Conservation (phyloP, 2,113 vertebrate genomes). For the Sula dactylatra region DNA sequence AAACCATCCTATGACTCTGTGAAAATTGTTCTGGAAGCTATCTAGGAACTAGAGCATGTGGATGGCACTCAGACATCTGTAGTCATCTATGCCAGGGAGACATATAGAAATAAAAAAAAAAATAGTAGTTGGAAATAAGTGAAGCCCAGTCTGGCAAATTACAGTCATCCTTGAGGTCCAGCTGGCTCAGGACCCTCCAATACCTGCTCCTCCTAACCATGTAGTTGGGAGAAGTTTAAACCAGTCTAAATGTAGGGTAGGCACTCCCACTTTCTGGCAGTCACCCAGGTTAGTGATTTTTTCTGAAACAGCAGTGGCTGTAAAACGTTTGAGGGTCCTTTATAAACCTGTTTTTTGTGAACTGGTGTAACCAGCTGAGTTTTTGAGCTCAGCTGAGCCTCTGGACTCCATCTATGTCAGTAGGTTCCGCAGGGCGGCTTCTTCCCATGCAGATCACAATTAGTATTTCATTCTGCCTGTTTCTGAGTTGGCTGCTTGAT, state of each 20-base stretch:
- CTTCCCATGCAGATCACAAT: neutral
- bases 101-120: neutral
- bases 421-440: neutral
- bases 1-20: neutral
- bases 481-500: neutral
- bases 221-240: accelerated
- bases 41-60: neutral
- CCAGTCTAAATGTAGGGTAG: accelerated
- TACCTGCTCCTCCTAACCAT: accelerated
- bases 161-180: too few relatives aligned
- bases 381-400: neutral
- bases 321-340: neutral
- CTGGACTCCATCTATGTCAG: neutral
- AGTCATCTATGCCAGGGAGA: neutral
- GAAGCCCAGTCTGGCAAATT: neutral
- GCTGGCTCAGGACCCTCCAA: neutral
- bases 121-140: accelerated
- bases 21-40: neutral
- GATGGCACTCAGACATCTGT: neutral
- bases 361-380: neutral
- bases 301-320: neutral
- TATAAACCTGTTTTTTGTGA: neutral
- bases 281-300: neutral
- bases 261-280: neutral
- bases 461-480: neutral